phyloP scores from a whole-genome alignment of 2,797 vertebrate species.

The Paramormyrops hopkinsi region DNA sequence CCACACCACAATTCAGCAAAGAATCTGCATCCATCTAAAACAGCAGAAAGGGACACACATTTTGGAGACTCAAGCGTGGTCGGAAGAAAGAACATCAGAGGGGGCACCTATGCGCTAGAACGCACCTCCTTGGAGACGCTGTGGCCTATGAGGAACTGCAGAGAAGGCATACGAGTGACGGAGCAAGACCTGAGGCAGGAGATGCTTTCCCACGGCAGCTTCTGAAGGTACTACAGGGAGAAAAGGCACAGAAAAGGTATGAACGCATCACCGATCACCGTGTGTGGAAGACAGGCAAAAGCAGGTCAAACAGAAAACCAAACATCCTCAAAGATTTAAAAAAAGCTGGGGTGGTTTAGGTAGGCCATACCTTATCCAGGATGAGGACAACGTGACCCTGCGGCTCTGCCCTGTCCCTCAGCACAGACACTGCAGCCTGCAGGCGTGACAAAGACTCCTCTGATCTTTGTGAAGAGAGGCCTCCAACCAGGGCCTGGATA shows the following conservation, averaged over 20 bases:
- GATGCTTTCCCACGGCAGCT: conserved; percentile 86
- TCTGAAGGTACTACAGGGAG: conserved; percentile 75
- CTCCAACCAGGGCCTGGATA: conserved; percentile 55
- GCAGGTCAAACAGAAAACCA: background rate
- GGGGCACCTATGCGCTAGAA: background rate
- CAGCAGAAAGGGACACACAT: background rate
- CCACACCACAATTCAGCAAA: conserved; percentile 66
- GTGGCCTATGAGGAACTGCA: conserved; percentile 76
- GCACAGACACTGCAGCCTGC: conserved; percentile 46
- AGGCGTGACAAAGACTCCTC: conserved; percentile 57
- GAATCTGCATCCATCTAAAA: conserved; percentile 49
- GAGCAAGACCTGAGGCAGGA: conserved; percentile 57
- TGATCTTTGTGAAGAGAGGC: conserved; percentile 56
- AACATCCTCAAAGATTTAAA: background rate
- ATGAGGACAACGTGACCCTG: conserved; percentile 72
- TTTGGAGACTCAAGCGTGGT: background rate
- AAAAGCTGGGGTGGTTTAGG: background rate
- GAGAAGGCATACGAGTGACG: conserved; percentile 79
- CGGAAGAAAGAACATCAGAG: background rate
- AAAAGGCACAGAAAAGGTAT: background rate
- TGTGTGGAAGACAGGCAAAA: background rate
- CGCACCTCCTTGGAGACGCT: conserved; percentile 64
- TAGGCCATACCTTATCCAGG: conserved; percentile 74
- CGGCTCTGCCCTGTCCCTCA: conserved; percentile 38
- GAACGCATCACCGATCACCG: background rate